These are phyloP conservation scores for Cebus imitator DNA, from an alignment of 2,113 vertebrate genomes.

Conservation along the genomic window DNA sequence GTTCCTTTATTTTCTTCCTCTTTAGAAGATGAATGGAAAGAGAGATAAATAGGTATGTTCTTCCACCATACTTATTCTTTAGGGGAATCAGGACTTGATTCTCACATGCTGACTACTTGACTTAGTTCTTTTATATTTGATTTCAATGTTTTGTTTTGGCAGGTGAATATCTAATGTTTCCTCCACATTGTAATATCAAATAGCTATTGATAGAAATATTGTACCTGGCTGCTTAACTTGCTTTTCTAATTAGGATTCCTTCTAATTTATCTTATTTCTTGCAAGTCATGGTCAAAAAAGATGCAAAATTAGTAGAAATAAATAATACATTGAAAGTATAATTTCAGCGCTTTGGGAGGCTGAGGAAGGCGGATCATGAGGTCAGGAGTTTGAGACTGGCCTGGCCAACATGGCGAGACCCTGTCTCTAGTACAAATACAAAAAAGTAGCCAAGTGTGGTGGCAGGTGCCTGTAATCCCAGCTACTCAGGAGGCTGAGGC, in stretches of 20 bases:
- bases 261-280: neutral
- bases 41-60: neutral
- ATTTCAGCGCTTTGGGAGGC: no score
- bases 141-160: neutral
- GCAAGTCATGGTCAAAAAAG: neutral
- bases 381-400: no score
- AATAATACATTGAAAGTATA: neutral
- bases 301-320: neutral
- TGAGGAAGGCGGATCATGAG: no score
- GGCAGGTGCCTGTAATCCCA: no score
- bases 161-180: neutral
- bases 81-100: neutral
- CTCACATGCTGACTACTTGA: neutral
- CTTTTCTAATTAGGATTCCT: neutral
- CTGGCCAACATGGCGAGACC: no score
- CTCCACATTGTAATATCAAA: neutral
- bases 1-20: neutral
- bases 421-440: no score
- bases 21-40: neutral
- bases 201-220: neutral
- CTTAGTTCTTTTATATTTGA: neutral
- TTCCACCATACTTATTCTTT: neutral
- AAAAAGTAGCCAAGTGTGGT: no score
- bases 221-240: neutral
- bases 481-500: no score